Evolutionary conservation across 2,113 vertebrate genomes (phyloP), one percentile per base, ranked within the genome.

Genomic region (Rhea pennata): DNA sequence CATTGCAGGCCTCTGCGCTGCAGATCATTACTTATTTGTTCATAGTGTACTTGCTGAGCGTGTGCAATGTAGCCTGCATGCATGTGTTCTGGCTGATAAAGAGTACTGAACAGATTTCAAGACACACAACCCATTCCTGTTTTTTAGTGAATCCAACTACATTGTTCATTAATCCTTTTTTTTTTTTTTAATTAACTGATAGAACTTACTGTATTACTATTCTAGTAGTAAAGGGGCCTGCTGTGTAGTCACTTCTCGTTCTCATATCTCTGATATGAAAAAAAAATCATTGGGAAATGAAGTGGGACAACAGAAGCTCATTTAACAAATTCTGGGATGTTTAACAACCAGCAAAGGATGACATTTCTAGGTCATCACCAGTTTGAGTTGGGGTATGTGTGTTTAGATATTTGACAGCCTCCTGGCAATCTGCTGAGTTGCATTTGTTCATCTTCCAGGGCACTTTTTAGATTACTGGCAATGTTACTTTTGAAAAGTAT

Each of bases 11-110:
- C 46, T 40, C 58, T 79, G 73, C 44, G 66, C 51, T 87, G 69
- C 80, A 50, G 58, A 53, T 61, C n/a, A 15, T 84, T 89, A 92
- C 82, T 92, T 89, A 89, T 48, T 66, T 92, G 62, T 23, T 84
- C 66, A 5, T 5, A 75, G 29, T 21, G 48, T 31, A 56, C 39
- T 92, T 59, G 27, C 61, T 81, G 39, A 84, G 84, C 14, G 44
- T 0, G 2, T 72, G n/a, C 24, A 51, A 12, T 40, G 31, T 39
- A 64, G 4, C 17, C 48, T 72, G 70, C 10, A 48, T 26, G 23
- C 48, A 9, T 50, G 22, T 76, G 36, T 76, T 87, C 71, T 70
- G 39, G 16, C 22, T 70, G 26, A 65, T 51, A 46, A 87, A 39
- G 33, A 67, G 15, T 24, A 31, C 64, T 64, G 78, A 88, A 72